Conservation (phyloP, 1,140 invertebrate species). For the Listronotus bonariensis region DNA sequence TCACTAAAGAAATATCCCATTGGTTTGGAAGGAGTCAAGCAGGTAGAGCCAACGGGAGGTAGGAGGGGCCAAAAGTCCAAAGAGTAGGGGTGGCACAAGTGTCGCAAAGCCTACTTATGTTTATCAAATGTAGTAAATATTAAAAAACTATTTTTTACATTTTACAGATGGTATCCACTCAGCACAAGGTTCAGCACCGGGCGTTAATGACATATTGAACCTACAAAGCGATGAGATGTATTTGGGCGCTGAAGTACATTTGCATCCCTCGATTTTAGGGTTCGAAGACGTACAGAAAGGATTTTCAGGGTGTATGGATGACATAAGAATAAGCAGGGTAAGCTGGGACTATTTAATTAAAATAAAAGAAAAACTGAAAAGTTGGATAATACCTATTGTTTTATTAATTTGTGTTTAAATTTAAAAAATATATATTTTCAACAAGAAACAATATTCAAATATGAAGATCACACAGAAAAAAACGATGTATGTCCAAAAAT, state of each 20-base stretch:
- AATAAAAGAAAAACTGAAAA: no score
- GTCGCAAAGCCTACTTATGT: not conserved
- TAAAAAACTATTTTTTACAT: not conserved
- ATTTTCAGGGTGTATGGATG: slow-evolving; percentile 90
- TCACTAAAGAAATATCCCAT: no score
- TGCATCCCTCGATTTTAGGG: slow-evolving; percentile 69
- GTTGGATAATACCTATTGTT: no score
- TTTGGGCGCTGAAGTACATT: slow-evolving; percentile 81
- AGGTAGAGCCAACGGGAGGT: no score
- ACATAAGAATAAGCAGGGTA: slow-evolving; percentile 76
- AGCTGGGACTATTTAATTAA: not conserved
- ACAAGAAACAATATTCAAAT: no score
- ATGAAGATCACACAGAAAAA: no score
- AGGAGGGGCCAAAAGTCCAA: not conserved
- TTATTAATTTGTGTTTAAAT: no score
- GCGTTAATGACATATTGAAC: slow-evolving; percentile 82
- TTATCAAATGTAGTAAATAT: not conserved
- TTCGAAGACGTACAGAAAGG: slow-evolving; percentile 79
- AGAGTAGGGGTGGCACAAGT: not conserved
- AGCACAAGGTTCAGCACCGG: slow-evolving; percentile 79
- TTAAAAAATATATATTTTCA: no score
- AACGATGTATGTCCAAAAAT: no score
- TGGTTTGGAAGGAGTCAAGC: no score
- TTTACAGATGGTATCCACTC: slow-evolving; percentile 71
- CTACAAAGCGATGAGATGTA: slow-evolving; percentile 83